These are phyloP conservation scores for Falco biarmicus DNA, from an alignment of 2,797 vertebrate genomes.

Conservation along the genomic window DNA sequence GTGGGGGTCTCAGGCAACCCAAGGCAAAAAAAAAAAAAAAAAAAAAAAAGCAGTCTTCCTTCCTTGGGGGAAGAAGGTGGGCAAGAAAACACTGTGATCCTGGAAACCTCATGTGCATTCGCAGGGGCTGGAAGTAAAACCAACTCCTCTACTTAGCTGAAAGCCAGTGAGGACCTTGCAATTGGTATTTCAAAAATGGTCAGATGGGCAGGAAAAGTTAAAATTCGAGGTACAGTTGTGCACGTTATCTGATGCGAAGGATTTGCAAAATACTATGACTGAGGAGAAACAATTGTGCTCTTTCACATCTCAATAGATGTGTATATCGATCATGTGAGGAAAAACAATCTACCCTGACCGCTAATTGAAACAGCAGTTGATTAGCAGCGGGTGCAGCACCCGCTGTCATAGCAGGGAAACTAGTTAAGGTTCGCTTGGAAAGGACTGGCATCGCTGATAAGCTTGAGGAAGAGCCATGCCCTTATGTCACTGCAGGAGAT, in stretches of 20 bases:
- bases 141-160: neutral
- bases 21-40: neutral
- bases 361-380: constrained; percentile 29
- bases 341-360: neutral
- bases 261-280: neutral
- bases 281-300: constrained; percentile 9
- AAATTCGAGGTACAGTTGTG: neutral
- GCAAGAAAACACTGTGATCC: neutral
- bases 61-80: neutral
- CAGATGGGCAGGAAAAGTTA: neutral
- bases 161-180: neutral
- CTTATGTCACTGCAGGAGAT: neutral
- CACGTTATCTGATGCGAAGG: neutral
- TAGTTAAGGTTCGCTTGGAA: neutral
- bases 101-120: neutral
- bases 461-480: neutral
- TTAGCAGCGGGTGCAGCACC: neutral
- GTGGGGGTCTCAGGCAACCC: neutral
- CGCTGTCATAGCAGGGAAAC: neutral
- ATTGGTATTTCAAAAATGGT: neutral
- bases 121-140: neutral
- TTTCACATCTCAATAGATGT: neutral
- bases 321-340: neutral
- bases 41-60: neutral
- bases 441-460: neutral